Evolutionary conservation across 2,113 vertebrate species (phyloP).

Genomic region (Onychostruthus taczanowskii): DNA sequence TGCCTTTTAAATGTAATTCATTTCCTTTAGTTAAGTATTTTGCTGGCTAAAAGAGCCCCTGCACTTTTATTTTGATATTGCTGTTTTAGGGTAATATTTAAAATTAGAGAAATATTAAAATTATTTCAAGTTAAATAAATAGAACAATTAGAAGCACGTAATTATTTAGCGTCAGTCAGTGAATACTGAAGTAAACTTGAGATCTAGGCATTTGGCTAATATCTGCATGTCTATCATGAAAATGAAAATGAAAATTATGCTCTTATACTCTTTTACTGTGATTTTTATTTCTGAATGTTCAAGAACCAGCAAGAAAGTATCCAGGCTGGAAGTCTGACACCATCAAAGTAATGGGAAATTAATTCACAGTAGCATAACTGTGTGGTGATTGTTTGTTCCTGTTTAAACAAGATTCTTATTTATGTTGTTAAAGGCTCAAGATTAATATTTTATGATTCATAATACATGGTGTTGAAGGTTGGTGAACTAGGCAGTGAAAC

Average conservation of each 20-base stretch:
- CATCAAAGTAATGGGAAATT: not conserved
- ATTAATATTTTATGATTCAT: constrained; percentile 68
- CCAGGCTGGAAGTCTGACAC: not conserved
- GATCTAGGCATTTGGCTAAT: not conserved
- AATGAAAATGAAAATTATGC: not conserved
- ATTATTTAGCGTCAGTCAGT: not conserved
- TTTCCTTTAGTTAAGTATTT: not conserved
- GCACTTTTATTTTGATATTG: not conserved
- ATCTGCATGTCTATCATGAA: not conserved
- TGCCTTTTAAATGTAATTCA: constrained; percentile 19
- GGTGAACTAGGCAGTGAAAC: not conserved
- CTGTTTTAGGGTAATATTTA: not conserved
- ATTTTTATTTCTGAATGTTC: not conserved
- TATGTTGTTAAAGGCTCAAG: constrained; percentile 44
- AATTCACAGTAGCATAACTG: constrained; percentile 3
- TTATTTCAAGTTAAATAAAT: not conserved
- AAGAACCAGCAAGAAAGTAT: not conserved
- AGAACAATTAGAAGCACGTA: not conserved
- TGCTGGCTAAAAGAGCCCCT: not conserved
- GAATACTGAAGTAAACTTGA: not conserved
- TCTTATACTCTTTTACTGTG: not conserved
- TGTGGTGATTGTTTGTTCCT: constrained; percentile 39
- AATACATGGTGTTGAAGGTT: constrained; percentile 12
- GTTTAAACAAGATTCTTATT: constrained; percentile 65
- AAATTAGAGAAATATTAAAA: not conserved